A percentile compares a stretch with the other conserved stretches of the same genome.
These are phyloP conservation scores for Tenthredo notha DNA, from an alignment of 2,888 invertebrate genomes.

Conservation along the genomic window DNA sequence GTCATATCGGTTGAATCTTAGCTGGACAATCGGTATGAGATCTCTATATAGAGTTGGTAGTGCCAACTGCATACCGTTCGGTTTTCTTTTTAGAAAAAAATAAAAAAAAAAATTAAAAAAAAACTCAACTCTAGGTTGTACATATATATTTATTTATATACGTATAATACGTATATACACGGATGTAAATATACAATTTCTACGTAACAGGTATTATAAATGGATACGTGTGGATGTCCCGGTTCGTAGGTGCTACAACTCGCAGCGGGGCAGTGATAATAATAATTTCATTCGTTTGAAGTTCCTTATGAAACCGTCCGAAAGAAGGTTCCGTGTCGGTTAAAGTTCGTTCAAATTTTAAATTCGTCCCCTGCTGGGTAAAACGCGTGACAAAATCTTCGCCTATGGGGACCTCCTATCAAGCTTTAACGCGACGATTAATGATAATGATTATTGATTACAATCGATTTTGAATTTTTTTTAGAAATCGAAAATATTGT, in stretches of 20 bases:
- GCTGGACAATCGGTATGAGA: constrained; percentile 43
- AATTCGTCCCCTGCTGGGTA: constrained; percentile 66
- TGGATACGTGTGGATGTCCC: not conserved
- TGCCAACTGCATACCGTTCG: constrained; percentile 32
- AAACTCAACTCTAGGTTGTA: not conserved
- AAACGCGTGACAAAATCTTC: constrained; percentile 68
- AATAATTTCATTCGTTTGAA: constrained; percentile 33
- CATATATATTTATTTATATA: not conserved
- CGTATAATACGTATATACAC: not conserved
- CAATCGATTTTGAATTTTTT: not conserved
- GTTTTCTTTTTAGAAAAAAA: not conserved
- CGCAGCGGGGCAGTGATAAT: constrained; percentile 35
- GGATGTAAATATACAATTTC: not conserved
- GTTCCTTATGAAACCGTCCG: not conserved
- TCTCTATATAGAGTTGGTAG: constrained; percentile 34
- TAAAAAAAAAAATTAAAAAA: not conserved
- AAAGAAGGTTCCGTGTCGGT: not conserved
- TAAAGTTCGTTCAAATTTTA: constrained; percentile 11
- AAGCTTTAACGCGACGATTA: constrained; percentile 55
- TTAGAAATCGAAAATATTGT: not conserved
- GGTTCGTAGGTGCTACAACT: constrained; percentile 31
- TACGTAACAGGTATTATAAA: not conserved
- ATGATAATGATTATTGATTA: constrained; percentile 32
- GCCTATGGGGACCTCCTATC: constrained; percentile 65
- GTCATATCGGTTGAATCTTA: constrained; percentile 35